Evolutionary conservation across 2,888 invertebrate genomes (phyloP), one percentile per base, ranked within the genome.

Genomic region (Orthonevra nobilis): DNA sequence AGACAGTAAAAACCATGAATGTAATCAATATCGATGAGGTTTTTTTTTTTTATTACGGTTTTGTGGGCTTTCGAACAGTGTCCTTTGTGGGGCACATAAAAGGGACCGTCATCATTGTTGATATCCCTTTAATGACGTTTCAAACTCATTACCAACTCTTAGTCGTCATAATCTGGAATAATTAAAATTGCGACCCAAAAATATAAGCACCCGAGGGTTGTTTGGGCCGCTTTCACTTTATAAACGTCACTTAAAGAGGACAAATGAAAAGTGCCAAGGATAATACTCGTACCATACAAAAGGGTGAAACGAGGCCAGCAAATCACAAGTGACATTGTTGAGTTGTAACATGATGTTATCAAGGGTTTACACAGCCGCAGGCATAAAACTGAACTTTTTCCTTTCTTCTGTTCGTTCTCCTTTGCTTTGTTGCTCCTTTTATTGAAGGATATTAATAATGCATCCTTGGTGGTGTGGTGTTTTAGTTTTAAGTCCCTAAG

Each of bases 281-380:
- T 66, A 73, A 52, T 66, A 30, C 58, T 42, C n/a, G n/a, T n/a
- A n/a, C n/a, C n/a, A 23, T 23, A 61, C 54, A 68, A 79, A 60
- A 66, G 64, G 66, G 68, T 48, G 34, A 61, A 73, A 73, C 66
- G 36, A 73, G 73, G 79, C 79, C 79, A 73, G 73, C 66, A 79
- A 79, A 79, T 79, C 79, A 79, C 73, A 79, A 79, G 79, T 79
- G 79, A 79, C 79, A 79, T 73, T 79, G 79, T 79, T 73, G 66
- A 79, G 73, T 66, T 44, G 44, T 79, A 68, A 79, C 79, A 79
- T 66, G 79, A 79, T 79, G 79, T 79, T 73, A 79, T 79, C 79
- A 79, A 73, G 79, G 79, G 79, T 73, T 79, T 79, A 79, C 79
- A 73, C 61, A 42, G 54, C 79, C 61, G 61, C 28, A 61, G 68